Evolutionary conservation across 2,888 invertebrate genomes (phyloP).

Genomic region (Plagodis dolabraria): DNA sequence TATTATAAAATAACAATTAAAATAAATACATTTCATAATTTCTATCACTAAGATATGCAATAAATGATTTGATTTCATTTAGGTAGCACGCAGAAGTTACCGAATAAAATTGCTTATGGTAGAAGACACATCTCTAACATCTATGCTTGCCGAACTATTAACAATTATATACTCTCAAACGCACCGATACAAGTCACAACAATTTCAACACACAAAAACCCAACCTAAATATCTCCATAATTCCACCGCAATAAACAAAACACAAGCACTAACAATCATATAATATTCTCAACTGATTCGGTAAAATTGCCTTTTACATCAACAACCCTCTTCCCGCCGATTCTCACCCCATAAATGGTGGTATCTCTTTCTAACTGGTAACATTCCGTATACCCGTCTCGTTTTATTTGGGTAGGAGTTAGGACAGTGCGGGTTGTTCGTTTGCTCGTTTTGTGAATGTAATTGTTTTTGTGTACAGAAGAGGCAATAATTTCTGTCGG

Average conservation of each 20-base stretch:
- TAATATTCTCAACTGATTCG: constrained; percentile 48
- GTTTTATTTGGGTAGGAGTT: constrained; percentile 10
- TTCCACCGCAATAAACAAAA: constrained; percentile 23
- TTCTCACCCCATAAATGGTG: constrained; percentile 42
- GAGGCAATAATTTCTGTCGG: neutral
- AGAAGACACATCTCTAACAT: too few species aligned
- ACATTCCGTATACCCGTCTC: constrained; percentile 30
- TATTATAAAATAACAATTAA: too few species aligned
- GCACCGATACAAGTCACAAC: constrained; percentile 3
- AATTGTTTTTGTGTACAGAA: constrained; percentile 25
- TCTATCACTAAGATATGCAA: too few species aligned
- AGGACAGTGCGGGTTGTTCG: constrained; percentile 23
- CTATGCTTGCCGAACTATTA: neutral
- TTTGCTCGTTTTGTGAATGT: constrained; percentile 20
- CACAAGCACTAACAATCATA: constrained; percentile 41
- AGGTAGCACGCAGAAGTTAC: too few species aligned
- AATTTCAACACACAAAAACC: constrained; percentile 7
- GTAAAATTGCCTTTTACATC: constrained; percentile 52
- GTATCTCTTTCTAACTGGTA: constrained; percentile 35
- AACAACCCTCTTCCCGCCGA: constrained; percentile 44
- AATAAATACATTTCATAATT: too few species aligned
- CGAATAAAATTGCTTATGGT: too few species aligned
- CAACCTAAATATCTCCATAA: constrained; percentile 2
- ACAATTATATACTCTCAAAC: neutral
- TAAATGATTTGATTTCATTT: too few species aligned